phyloP scores from a whole-genome alignment of 2,888 invertebrate species.

The Slavum lentiscoides region DNA sequence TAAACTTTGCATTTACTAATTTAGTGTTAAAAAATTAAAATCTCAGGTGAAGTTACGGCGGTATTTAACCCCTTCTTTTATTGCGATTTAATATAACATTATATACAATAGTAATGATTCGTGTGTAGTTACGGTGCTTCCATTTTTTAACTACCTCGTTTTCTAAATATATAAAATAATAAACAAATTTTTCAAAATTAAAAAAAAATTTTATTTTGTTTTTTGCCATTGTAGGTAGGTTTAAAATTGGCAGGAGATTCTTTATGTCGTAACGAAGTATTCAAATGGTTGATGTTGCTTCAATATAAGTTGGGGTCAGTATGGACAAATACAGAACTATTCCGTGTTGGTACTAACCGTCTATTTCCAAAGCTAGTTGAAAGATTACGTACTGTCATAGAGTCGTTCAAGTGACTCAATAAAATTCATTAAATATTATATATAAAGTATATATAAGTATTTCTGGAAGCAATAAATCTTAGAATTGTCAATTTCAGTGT shows the following conservation, averaged over 20 bases:
- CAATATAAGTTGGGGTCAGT: conserved; percentile 81
- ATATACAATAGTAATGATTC: too few species aligned
- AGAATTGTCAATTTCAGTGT: too few species aligned
- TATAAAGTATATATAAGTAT: too few species aligned
- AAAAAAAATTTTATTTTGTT: neutral
- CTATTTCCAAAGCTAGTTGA: conserved; percentile 76
- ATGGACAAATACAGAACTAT: conserved; percentile 81
- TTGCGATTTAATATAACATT: too few species aligned
- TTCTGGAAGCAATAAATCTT: too few species aligned
- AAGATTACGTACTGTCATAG: conserved; percentile 40
- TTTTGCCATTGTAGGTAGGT: conserved; percentile 71
- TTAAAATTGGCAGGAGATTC: conserved; percentile 98
- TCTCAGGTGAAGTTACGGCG: too few species aligned
- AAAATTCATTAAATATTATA: too few species aligned
- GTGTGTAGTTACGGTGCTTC: too few species aligned
- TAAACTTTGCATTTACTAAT: too few species aligned
- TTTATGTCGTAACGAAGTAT: conserved; percentile 78
- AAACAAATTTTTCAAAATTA: too few species aligned
- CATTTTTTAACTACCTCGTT: conserved; percentile 1
- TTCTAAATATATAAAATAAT: neutral
- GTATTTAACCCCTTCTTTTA: too few species aligned
- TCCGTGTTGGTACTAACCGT: conserved; percentile 94
- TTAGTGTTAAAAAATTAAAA: too few species aligned
- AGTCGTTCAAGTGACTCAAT: neutral
- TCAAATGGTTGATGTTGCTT: conserved; percentile 83